Conservation (phyloP, 2,888 invertebrate genomes). For the Malthinus flaveolus region DNA sequence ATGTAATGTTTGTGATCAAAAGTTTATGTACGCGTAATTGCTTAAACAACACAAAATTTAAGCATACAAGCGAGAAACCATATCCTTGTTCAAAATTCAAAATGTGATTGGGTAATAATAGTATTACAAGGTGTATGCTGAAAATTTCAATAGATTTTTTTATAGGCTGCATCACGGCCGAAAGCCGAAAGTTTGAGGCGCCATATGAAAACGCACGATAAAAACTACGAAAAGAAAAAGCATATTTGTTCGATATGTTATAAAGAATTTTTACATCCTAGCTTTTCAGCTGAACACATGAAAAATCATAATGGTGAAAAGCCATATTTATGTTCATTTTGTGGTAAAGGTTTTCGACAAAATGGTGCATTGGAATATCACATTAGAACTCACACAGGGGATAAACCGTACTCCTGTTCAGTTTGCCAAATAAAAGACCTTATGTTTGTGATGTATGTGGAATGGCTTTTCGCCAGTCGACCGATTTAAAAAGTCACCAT, state of each 20-base stretch:
- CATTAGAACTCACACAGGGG: slow-evolving; percentile 38
- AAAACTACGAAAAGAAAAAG: slow-evolving; percentile 43
- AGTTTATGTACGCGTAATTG: slow-evolving; percentile 43
- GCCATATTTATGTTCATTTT: slow-evolving; percentile 49
- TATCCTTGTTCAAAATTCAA: slow-evolving; percentile 46
- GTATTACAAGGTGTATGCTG: background rate
- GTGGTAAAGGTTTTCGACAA: slow-evolving; percentile 51
- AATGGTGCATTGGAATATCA: slow-evolving; percentile 40
- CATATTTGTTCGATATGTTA: slow-evolving; percentile 45
- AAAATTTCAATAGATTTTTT: slow-evolving; percentile 10
- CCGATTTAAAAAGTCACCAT: slow-evolving; percentile 37
- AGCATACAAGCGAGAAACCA: slow-evolving; percentile 46
- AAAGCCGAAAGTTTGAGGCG: slow-evolving; percentile 47
- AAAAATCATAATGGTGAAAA: slow-evolving; percentile 52
- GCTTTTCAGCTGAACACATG: slow-evolving; percentile 49
- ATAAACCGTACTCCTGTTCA: slow-evolving; percentile 36
- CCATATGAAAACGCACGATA: slow-evolving; percentile 48
- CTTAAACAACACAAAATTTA: slow-evolving; percentile 46
- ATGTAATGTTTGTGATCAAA: slow-evolving; percentile 41
- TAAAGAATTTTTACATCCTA: slow-evolving; percentile 45
- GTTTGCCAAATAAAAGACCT: slow-evolving; percentile 38
- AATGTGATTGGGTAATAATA: slow-evolving; percentile 43
- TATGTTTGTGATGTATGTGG: slow-evolving; percentile 41
- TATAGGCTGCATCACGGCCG: slow-evolving; percentile 49
- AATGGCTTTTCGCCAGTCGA: slow-evolving; percentile 36